phyloP scores from a whole-genome alignment of 2,888 invertebrate species.

The Pterobdella sp. region DNA sequence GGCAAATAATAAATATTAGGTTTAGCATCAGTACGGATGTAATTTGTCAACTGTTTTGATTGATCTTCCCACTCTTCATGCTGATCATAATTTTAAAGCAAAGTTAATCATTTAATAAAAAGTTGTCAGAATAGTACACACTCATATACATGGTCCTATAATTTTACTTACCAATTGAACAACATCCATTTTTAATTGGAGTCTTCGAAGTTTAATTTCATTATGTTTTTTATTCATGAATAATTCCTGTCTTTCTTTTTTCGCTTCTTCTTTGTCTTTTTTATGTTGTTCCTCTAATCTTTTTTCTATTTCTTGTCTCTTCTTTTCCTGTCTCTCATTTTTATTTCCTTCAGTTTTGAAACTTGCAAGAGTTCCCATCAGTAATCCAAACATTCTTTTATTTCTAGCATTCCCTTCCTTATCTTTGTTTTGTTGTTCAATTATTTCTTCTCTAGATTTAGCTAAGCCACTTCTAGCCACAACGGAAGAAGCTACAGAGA shows the following conservation, averaged over 20 bases:
- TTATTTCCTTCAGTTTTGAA: conserved; percentile 89
- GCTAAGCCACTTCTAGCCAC: conserved; percentile 66
- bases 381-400: conserved; percentile 86
- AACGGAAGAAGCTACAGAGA: conserved; percentile 59
- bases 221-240: conserved; percentile 77
- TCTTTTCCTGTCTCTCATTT: conserved; percentile 69
- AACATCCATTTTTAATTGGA: conserved; percentile 81
- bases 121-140: background rate
- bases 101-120: conserved; percentile 1
- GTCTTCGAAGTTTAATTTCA: conserved; percentile 74
- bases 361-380: conserved; percentile 86
- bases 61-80: conserved; percentile 74
- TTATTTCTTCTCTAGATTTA: conserved; percentile 70
- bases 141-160: background rate
- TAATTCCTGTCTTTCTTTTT: conserved; percentile 71
- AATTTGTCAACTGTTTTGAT: conserved; percentile 68
- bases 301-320: conserved; percentile 78
- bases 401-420: conserved; percentile 66
- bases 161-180: conserved; percentile 67
- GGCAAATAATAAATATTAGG: conserved; percentile 83
- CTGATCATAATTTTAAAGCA: conserved; percentile 45
- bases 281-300: conserved; percentile 85
- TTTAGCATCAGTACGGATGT: conserved; percentile 76
- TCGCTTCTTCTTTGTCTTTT: conserved; percentile 74
- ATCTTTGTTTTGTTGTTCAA: conserved; percentile 72